Evolutionary conservation across 92 coral and sea anemone genomes (phyloP).

Genomic region (Micromussa lordhowensis): DNA sequence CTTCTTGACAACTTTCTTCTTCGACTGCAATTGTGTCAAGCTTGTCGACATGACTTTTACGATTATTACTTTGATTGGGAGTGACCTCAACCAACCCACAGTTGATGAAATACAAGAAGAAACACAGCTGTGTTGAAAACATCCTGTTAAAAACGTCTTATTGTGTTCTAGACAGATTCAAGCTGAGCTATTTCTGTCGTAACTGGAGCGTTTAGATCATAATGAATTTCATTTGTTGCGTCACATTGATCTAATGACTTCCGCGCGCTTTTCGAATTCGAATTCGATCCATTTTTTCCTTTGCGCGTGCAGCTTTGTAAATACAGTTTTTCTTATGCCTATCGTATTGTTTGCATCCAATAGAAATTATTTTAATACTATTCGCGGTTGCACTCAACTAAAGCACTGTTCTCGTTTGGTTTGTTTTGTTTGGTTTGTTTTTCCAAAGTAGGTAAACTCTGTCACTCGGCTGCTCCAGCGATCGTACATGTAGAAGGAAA

Average conservation of each 20-base stretch:
- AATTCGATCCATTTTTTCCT: neutral
- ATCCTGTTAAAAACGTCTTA: neutral
- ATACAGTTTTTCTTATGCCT: too few species aligned
- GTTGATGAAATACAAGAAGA: conserved; percentile 10
- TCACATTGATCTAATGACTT: neutral
- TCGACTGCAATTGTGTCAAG: conserved; percentile 22
- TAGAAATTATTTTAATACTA: too few species aligned
- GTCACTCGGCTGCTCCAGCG: too few species aligned
- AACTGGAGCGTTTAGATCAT: neutral
- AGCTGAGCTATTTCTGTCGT: neutral
- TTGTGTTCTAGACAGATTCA: neutral
- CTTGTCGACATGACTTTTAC: neutral
- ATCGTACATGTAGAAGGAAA: too few species aligned
- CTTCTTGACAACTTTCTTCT: neutral
- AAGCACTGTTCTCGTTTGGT: too few species aligned
- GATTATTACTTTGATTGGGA: neutral
- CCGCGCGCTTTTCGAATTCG: neutral
- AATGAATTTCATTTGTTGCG: neutral
- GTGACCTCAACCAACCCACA: neutral
- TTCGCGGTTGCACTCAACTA: too few species aligned
- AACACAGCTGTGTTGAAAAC: neutral
- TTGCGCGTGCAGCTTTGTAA: neutral
- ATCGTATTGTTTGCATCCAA: too few species aligned
- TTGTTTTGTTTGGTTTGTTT: too few species aligned
- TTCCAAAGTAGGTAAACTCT: too few species aligned